These are phyloP conservation scores for Xiphophorus maculatus DNA, from an alignment of 2,113 vertebrate genomes.

Conservation along the genomic window DNA sequence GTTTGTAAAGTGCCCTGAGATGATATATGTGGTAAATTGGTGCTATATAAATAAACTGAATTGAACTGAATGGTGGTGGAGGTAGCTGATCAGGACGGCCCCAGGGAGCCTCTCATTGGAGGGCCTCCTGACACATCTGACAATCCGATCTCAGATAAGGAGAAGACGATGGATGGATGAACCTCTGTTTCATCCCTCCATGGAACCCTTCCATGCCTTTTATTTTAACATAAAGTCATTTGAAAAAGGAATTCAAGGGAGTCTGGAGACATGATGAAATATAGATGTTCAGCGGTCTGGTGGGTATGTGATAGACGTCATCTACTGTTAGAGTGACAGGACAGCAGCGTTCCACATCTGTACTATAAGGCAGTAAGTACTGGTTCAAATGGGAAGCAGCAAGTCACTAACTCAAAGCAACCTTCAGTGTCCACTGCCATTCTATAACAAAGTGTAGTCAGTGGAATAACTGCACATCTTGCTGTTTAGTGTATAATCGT, in stretches of 20 bases:
- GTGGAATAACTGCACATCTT: slow-evolving; percentile 67
- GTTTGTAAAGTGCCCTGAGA: too few relatives aligned
- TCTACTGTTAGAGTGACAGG: slow-evolving; percentile 50
- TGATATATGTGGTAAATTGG: too few relatives aligned
- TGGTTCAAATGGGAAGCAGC: slow-evolving; percentile 13
- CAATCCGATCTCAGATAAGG: too few relatives aligned
- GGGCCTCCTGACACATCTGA: too few relatives aligned
- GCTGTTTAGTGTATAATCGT: slow-evolving; percentile 63
- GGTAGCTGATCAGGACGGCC: too few relatives aligned
- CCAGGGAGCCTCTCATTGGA: too few relatives aligned
- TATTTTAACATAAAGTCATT: not conserved
- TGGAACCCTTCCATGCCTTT: not conserved
- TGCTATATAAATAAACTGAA: too few relatives aligned
- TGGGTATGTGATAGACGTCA: slow-evolving; percentile 22
- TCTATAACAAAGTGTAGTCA: slow-evolving; percentile 57
- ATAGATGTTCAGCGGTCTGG: slow-evolving; percentile 29
- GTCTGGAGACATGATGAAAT: slow-evolving; percentile 46
- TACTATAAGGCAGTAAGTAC: slow-evolving; percentile 39
- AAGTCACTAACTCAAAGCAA: slow-evolving; percentile 72
- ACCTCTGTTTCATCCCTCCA: too few relatives aligned
- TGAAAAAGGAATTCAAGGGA: slow-evolving; percentile 24
- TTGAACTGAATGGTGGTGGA: too few relatives aligned
- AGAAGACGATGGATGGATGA: too few relatives aligned
- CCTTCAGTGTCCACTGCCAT: slow-evolving; percentile 62
- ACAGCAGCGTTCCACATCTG: slow-evolving; percentile 40